phyloP scores from a whole-genome alignment of 30 jellyfish, hydroid and myxozoan genomes.

The Cassiopea andromeda region DNA sequence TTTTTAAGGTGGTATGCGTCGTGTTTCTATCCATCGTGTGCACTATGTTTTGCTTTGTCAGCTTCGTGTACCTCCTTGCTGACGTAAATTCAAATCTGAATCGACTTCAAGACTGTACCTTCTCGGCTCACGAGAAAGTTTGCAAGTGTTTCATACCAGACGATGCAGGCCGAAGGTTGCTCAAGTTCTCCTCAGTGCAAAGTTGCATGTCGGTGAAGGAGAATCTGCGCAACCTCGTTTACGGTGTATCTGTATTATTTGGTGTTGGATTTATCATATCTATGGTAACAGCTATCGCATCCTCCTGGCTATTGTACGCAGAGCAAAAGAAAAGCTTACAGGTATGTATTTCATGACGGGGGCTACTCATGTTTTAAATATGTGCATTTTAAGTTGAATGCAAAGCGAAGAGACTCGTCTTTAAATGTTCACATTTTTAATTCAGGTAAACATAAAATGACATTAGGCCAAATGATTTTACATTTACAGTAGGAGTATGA shows the following conservation, averaged over 20 bases:
- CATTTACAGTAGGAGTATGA: too few species aligned
- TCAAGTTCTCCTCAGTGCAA: conserved; percentile 79
- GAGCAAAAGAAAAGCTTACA: conserved; percentile 46
- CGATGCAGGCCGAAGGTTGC: conserved; percentile 61
- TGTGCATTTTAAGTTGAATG: not conserved
- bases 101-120: conserved; percentile 85
- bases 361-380: not conserved
- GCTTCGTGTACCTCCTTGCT: conserved; percentile 84
- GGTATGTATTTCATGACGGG: conserved; percentile 29
- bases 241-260: conserved; percentile 87
- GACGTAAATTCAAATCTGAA: conserved; percentile 74
- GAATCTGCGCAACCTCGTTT: conserved; percentile 77
- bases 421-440: too few species aligned
- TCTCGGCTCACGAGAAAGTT: conserved; percentile 65
- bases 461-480: too few species aligned
- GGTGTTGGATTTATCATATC: conserved; percentile 92
- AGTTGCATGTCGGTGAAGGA: conserved; percentile 84
- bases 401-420: too few species aligned
- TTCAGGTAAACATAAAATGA: too few species aligned
- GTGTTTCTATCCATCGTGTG: conserved; percentile 79
- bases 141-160: conserved; percentile 84
- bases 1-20: conserved; percentile 77
- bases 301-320: conserved; percentile 78
- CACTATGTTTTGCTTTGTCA: conserved; percentile 89
- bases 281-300: conserved; percentile 73